A percentile compares a stretch with the other conserved stretches of the same genome.
Conservation (phyloP, 2,888 invertebrate genomes). For the Vesta saturnalis region DNA sequence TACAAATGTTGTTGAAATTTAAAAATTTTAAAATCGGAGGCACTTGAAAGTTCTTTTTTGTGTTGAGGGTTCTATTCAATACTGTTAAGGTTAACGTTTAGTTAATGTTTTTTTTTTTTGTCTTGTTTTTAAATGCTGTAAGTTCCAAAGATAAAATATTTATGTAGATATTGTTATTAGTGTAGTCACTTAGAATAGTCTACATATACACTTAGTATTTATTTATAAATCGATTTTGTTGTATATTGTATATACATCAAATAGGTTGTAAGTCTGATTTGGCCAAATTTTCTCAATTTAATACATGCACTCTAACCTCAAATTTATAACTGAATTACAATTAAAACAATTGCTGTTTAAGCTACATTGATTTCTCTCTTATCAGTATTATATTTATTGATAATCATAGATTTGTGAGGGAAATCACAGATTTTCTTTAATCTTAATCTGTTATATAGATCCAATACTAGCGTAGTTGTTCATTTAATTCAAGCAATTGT, state of each 20-base stretch:
- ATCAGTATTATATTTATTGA: constrained; percentile 1
- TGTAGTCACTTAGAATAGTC: constrained; percentile 22
- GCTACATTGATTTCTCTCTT: not conserved
- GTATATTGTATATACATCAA: constrained; percentile 29
- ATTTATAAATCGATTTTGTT: constrained; percentile 25
- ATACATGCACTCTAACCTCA: not conserved
- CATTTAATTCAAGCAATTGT: not conserved
- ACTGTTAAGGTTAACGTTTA: constrained; percentile 22
- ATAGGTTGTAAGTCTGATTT: constrained; percentile 17
- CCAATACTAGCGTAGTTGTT: not conserved
- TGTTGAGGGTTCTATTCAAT: constrained; percentile 22
- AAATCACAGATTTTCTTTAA: not conserved
- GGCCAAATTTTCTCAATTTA: constrained; percentile 13
- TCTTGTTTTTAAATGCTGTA: constrained; percentile 24
- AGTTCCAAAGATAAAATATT: constrained; percentile 38
- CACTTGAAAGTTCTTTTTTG: constrained; percentile 17
- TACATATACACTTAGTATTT: constrained; percentile 29
- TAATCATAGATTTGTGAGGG: not conserved
- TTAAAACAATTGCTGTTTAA: not conserved
- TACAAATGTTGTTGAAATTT: constrained; percentile 50
- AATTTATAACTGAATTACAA: not conserved
- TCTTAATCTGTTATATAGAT: no score
- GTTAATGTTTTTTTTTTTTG: constrained; percentile 7
- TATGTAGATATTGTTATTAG: constrained; percentile 35
- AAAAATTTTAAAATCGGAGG: constrained; percentile 33